phyloP scores from a whole-genome alignment of 2,113 vertebrate species.

The Meleagris gallopavo region DNA sequence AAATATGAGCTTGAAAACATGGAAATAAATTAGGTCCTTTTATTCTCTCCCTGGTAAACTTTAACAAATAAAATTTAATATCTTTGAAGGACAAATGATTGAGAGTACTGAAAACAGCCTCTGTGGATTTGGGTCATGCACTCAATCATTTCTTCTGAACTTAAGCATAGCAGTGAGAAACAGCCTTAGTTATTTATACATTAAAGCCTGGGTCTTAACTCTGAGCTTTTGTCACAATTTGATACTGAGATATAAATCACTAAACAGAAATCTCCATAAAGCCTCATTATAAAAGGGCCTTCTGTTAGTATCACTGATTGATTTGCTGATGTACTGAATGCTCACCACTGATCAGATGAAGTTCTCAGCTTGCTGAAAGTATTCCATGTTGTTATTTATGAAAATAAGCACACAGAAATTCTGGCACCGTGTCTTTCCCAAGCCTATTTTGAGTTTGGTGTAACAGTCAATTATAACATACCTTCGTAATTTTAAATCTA shows the following conservation, averaged over 20 bases:
- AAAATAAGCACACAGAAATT: neutral
- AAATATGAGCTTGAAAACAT: slow-evolving; percentile 41
- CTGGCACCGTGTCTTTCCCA: neutral
- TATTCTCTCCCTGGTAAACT: neutral
- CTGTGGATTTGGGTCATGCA: neutral
- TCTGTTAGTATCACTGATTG: neutral
- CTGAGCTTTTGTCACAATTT: neutral
- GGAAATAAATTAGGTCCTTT: slow-evolving; percentile 49
- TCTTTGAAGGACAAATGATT: slow-evolving; percentile 45
- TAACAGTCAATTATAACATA: neutral
- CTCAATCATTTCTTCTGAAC: slow-evolving; percentile 47
- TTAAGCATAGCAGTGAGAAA: neutral
- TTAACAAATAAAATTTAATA: slow-evolving; percentile 47
- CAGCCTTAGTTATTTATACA: neutral
- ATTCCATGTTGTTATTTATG: neutral
- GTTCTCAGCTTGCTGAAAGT: neutral
- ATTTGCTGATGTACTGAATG: slow-evolving; percentile 17
- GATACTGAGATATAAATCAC: slow-evolving; percentile 37
- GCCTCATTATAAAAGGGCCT: neutral
- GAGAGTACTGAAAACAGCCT: neutral
- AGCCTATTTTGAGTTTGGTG: neutral
- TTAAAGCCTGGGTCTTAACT: neutral
- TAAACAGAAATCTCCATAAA: neutral
- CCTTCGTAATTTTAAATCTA: neutral
- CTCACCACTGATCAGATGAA: neutral